A percentile compares a stretch with the other conserved stretches of the same genome.
Conservation (phyloP, 2,888 invertebrate genomes). For the Lordiphosa fenestrarum region DNA sequence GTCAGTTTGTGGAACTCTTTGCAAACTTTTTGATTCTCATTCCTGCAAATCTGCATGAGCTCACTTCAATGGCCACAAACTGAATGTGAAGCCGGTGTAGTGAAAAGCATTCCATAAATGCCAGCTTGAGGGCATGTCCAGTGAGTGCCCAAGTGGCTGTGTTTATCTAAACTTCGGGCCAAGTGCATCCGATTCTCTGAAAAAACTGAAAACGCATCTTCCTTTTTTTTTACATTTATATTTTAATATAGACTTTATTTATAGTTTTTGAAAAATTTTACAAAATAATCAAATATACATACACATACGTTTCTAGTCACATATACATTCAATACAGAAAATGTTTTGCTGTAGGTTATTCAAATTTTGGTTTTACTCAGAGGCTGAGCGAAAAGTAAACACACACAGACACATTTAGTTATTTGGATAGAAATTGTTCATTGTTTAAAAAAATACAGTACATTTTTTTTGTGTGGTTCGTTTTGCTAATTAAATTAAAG, state of each 20-base stretch:
- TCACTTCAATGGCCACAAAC: background rate
- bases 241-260: conserved; percentile 77
- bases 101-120: background rate
- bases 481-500: no score
- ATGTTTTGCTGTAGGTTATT: conserved; percentile 52
- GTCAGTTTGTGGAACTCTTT: conserved; percentile 21
- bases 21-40: conserved; percentile 69
- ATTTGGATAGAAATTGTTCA: no score
- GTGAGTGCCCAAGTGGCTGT: background rate
- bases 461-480: no score
- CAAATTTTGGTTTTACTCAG: conserved; percentile 8
- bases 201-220: conserved; percentile 14
- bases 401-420: conserved; percentile 18
- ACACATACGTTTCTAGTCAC: conserved; percentile 74
- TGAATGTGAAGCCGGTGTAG: background rate
- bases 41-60: conserved; percentile 20
- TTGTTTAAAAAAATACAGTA: no score
- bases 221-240: conserved; percentile 63
- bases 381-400: conserved; percentile 14
- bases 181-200: conserved; percentile 4
- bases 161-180: conserved; percentile 3
- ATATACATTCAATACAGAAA: conserved; percentile 75
- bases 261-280: conserved; percentile 79
- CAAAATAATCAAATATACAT: conserved; percentile 78
- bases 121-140: no score